Conservation (phyloP, 2,888 invertebrate species). For the Altica lythri region DNA sequence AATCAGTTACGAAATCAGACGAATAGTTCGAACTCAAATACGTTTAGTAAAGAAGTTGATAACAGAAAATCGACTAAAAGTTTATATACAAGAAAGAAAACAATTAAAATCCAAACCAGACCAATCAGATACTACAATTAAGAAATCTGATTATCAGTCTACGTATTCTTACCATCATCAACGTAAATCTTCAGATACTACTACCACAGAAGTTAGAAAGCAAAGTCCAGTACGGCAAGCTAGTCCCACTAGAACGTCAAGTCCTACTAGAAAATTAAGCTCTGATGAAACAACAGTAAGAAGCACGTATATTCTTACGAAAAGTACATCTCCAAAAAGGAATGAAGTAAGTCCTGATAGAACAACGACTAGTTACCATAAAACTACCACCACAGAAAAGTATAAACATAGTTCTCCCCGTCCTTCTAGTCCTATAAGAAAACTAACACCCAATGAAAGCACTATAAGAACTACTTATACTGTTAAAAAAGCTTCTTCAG, state of each 20-base stretch:
- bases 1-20: slow-evolving; percentile 75
- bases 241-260: slow-evolving; percentile 1
- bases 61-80: slow-evolving; percentile 48
- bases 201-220: not conserved
- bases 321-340: not conserved
- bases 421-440: not conserved
- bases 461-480: not conserved
- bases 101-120: slow-evolving; percentile 8
- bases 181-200: slow-evolving; percentile 2
- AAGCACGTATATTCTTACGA: not conserved
- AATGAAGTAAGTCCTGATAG: not conserved
- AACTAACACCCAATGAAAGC: not conserved
- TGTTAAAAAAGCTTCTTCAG: not conserved
- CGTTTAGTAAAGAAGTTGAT: slow-evolving; percentile 70
- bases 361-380: not conserved
- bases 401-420: not conserved
- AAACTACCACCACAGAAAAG: not conserved
- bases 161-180: slow-evolving; percentile 4
- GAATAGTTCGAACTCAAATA: slow-evolving; percentile 78
- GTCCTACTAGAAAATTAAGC: not conserved
- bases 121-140: slow-evolving; percentile 9
- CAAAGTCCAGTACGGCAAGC: not conserved
- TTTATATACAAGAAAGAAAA: slow-evolving; percentile 40
- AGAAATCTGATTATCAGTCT: slow-evolving; percentile 20
- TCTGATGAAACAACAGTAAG: not conserved